These are phyloP conservation scores for Drosophila prosaltans DNA, from an alignment of 1,140 invertebrate genomes.

Conservation along the genomic window DNA sequence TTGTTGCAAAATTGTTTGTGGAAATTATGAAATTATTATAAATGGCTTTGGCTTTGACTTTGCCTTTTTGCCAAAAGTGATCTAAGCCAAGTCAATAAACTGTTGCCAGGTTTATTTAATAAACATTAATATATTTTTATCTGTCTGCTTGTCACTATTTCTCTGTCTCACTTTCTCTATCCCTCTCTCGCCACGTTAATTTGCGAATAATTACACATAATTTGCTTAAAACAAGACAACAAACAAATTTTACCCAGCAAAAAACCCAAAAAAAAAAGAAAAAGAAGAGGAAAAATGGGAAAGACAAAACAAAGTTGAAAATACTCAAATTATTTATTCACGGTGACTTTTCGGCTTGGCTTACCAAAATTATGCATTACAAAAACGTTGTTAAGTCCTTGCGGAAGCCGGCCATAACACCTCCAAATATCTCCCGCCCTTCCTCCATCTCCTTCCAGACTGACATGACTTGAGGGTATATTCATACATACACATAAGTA, in stretches of 20 bases:
- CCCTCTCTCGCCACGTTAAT: conserved; percentile 47
- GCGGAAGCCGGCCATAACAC: conserved; percentile 78
- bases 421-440: conserved; percentile 47
- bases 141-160: conserved; percentile 8
- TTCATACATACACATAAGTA: conserved; percentile 43
- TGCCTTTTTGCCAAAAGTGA: conserved; percentile 34
- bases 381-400: conserved; percentile 75
- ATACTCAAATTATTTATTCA: conserved; percentile 73
- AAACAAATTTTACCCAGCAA: conserved; percentile 56
- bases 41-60: conserved; percentile 38
- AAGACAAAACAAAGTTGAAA: conserved; percentile 24
- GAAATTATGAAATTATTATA: conserved; percentile 79
- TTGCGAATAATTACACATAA: conserved; percentile 76
- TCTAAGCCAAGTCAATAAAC: conserved; percentile 76
- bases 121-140: conserved; percentile 48
- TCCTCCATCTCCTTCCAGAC: conserved; percentile 19
- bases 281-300: not conserved
- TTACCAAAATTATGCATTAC: conserved; percentile 73
- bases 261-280: conserved; percentile 36
- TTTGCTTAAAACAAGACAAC: conserved; percentile 66
- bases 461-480: conserved; percentile 64
- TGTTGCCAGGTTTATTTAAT: conserved; percentile 65
- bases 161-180: conserved; percentile 11
- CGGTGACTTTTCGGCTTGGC: conserved; percentile 43
- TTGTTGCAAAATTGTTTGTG: conserved; percentile 76